Conservation (phyloP, 1,140 invertebrate genomes). For the Olivierus martensii region DNA sequence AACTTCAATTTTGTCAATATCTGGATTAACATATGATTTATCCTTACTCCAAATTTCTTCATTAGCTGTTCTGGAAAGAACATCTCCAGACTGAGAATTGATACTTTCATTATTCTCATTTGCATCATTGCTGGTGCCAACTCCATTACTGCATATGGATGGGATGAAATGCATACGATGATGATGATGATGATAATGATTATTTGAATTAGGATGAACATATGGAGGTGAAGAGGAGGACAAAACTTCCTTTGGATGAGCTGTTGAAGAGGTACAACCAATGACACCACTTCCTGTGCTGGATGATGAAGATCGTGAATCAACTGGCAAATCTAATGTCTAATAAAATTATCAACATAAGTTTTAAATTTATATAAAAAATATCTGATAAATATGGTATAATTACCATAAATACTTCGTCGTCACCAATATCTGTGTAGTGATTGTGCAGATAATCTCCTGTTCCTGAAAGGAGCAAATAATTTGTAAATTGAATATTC, state of each 20-base stretch:
- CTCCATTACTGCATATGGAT: constrained; percentile 1
- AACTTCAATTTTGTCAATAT: constrained; percentile 20
- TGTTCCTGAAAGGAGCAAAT: constrained; percentile 22
- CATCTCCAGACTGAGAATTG: too few species aligned
- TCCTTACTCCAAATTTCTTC: constrained; percentile 12
- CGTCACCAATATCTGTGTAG: constrained; percentile 50
- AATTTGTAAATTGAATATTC: too few species aligned
- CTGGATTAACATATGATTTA: constrained; percentile 6
- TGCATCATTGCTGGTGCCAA: not conserved
- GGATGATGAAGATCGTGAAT: constrained; percentile 47
- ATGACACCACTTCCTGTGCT: constrained; percentile 32
- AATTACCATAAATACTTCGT: constrained; percentile 71
- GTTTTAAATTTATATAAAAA: too few species aligned
- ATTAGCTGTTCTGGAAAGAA: too few species aligned
- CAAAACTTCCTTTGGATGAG: not conserved
- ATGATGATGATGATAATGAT: constrained; percentile 30
- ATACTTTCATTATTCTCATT: too few species aligned
- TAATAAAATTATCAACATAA: constrained; percentile 28
- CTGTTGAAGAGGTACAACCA: constrained; percentile 12
- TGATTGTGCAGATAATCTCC: constrained; percentile 33
- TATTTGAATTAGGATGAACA: constrained; percentile 22
- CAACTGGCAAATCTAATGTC: constrained; percentile 64
- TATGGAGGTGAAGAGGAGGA: constrained; percentile 25
- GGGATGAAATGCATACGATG: constrained; percentile 37
- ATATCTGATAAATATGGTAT: too few species aligned